phyloP scores from a whole-genome alignment of 2,113 vertebrate species.

The Megaptera novaeangliae region DNA sequence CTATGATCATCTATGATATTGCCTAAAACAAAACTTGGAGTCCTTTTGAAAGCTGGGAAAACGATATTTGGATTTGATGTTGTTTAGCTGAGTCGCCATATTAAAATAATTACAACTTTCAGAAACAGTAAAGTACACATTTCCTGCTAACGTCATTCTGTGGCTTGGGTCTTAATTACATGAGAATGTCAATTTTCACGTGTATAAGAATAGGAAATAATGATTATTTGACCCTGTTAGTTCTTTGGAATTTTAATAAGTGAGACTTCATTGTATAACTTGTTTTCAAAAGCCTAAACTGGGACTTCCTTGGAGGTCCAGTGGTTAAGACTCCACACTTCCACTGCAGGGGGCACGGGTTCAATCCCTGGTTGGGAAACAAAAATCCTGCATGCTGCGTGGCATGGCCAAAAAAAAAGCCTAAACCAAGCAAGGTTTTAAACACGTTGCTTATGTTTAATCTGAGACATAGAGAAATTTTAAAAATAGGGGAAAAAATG shows the following conservation, averaged over 20 bases:
- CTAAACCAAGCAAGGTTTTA: neutral
- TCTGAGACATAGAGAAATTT: neutral
- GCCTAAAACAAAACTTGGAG: neutral
- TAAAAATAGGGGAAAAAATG: neutral
- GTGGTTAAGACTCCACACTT: too few relatives aligned
- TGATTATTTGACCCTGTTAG: neutral
- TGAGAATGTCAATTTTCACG: neutral
- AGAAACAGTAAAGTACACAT: constrained; percentile 3
- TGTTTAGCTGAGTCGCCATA: neutral
- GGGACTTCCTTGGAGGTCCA: neutral
- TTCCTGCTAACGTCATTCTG: neutral
- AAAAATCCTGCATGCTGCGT: too few relatives aligned
- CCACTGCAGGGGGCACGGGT: too few relatives aligned
- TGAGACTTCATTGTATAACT: neutral
- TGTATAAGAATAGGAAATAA: neutral
- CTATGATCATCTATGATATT: neutral
- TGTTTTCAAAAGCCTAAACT: neutral
- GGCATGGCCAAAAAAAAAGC: neutral
- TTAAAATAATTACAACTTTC: constrained; percentile 40
- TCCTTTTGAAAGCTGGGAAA: neutral
- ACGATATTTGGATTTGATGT: neutral
- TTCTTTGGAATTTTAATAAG: constrained; percentile 4
- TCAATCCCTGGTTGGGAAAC: too few relatives aligned
- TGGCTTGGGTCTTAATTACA: neutral
- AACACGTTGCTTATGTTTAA: neutral